phyloP scores from a whole-genome alignment of 1,140 invertebrate genomes.

The Pseudomyrmex pallidus region DNA sequence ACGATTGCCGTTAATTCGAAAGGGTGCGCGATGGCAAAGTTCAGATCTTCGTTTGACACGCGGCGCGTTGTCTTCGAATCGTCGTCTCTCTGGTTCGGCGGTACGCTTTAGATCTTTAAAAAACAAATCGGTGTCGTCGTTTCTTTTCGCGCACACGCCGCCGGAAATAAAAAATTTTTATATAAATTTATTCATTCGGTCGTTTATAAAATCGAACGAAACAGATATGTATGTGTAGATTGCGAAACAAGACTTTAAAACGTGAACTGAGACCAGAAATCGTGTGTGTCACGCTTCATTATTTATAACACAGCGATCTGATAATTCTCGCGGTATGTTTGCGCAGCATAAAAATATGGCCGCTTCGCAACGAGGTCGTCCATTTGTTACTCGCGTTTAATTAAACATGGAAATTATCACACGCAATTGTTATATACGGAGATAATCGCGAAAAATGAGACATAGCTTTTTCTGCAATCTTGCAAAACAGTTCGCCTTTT shows the following conservation, averaged over 20 bases:
- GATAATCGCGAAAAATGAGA: background rate
- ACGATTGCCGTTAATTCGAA: constrained; percentile 69
- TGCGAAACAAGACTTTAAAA: too few species aligned
- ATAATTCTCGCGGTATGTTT: background rate
- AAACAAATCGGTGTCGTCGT: background rate
- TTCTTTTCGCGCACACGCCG: too few species aligned
- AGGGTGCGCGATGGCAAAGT: constrained; percentile 62
- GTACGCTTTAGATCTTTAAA: constrained; percentile 26
- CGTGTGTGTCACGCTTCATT: constrained; percentile 9
- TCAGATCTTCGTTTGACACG: constrained; percentile 67
- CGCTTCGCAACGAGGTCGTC: background rate
- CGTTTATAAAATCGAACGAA: too few species aligned
- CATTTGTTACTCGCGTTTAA: constrained; percentile 33
- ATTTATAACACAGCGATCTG: constrained; percentile 6
- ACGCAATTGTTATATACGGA: background rate
- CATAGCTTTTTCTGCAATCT: constrained; percentile 8
- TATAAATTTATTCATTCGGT: too few species aligned
- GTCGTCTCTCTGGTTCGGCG: background rate
- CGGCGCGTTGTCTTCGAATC: constrained; percentile 62
- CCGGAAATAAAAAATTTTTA: too few species aligned
- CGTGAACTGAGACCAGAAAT: background rate
- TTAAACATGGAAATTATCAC: constrained; percentile 26
- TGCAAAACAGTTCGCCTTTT: background rate
- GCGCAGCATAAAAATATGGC: constrained; percentile 3
- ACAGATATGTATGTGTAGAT: too few species aligned